Evolutionary conservation across 2,888 invertebrate genomes (phyloP), one percentile per base, ranked within the genome.

Genomic region (Polyploca ridens): DNA sequence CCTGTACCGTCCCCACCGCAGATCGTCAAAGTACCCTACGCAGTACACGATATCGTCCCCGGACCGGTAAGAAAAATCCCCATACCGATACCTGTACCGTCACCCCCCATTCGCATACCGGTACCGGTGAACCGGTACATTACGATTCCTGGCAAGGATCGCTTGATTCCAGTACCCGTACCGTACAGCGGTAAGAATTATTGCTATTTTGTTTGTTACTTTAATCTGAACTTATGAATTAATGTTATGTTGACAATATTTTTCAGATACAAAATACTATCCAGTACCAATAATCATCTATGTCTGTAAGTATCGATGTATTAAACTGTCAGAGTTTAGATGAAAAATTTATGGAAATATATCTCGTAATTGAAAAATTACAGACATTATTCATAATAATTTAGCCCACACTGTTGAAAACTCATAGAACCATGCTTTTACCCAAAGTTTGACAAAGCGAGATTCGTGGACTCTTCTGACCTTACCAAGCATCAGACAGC

Each of bases 201-300:
- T 35, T 35, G 11, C 14, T 38, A 38, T 35, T 35, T 16, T 16
- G 16, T 38, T 35, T 60, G 16, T 8, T 60, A 38, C 27, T 60
- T 60, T n/a, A 16, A 60, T 5, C 1, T 38, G 59, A 38, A 33
- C 8, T 60, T 60, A 38, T n/a, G 27, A 19, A 54, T 54, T 19
- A 19, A 19, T 41, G 1, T 33, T 5, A 41, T 5, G 33, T 59
- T 6, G 44, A 19, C 41, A 19, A 41, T 44, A 10, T 64, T 66
- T 89, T 85, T 33, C 83, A 89, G 91, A 74, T 33, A 81, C 78
- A 19, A 84, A 81, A 64, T 71, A 76, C 62, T 85, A 83, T 66
- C 82, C 87, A 0, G 90, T 91, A 5, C 85, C 87, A 14, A 74
- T 84, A 11, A 83, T 92, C 64, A 75, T 88, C 60, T 92, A 87